Conservation (phyloP, 2,888 invertebrate species). For the Mesoligia furuncula region DNA sequence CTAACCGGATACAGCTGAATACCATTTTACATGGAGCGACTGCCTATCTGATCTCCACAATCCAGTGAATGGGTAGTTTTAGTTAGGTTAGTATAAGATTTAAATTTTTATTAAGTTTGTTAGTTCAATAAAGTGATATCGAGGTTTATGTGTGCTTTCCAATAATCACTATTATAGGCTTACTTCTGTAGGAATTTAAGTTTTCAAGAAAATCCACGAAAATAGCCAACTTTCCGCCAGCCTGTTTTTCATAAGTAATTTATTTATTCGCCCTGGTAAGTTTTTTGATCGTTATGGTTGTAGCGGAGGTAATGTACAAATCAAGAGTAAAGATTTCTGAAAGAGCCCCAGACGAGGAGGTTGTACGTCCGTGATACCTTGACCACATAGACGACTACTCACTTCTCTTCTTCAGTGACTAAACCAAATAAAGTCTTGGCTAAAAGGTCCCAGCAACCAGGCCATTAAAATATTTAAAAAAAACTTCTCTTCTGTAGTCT, state of each 20-base stretch:
- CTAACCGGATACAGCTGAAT: too few species aligned
- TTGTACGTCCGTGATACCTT: background rate
- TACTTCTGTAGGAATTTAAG: background rate
- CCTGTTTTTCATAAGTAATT: background rate
- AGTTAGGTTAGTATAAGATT: too few species aligned
- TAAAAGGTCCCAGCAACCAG: too few species aligned
- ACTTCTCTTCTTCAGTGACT: too few species aligned
- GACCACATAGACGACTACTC: background rate
- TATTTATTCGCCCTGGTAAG: background rate
- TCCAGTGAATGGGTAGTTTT: too few species aligned
- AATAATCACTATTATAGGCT: background rate
- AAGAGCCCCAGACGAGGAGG: background rate
- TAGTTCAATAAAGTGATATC: too few species aligned
- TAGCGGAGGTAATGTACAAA: background rate
- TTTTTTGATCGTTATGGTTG: background rate
- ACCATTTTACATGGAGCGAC: too few species aligned
- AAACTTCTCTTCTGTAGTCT: too few species aligned
- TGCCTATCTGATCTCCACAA: too few species aligned
- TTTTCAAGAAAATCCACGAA: background rate
- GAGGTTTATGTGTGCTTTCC: background rate
- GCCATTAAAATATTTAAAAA: too few species aligned
- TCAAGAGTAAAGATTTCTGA: background rate
- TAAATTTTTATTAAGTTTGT: too few species aligned
- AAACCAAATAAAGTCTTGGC: too few species aligned
- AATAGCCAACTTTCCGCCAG: background rate